Base-by-base conservation (phyloP, 2,888 invertebrate genomes). In the Melanotus villosus region DNA sequence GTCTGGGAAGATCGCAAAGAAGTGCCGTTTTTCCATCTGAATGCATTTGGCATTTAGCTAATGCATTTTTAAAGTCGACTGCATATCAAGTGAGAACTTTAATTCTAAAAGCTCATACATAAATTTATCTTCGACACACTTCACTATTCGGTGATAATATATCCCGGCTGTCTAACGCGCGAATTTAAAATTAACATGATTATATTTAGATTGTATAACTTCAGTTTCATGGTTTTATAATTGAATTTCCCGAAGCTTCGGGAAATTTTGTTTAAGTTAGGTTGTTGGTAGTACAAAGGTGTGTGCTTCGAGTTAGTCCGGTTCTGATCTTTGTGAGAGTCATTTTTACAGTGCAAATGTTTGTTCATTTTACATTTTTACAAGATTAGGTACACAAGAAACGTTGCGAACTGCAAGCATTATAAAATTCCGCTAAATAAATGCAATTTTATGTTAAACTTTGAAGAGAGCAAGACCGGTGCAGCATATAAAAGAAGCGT, bases 401-500 rank as follows among this genome's bases (percentile, higher is more conserved):
- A 43, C 32, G 26, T n/a, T n/a, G 30, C 14, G 23, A 18, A 32
- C 18, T 52, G 30, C 34, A 30, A 52, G 32, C 32, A 19, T 32
- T 52, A 32, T 52, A 52, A 60, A 62, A 62, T 62, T 34, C n/a
- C 32, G 19, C 36, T 38, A 63, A 54, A 41, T 54, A 54, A 63
- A 54, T 54, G 63, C 38, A 41, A 41, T 64, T 63, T 63, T 54
- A 54, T 54, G 54, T 50, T 41, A 63, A 50, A 58, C 58, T 66
- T 66, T 59, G 50, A 65, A 59, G 47, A 59, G 50, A 43, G 52
- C 14, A 59, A 66, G 38, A 66, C 52, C 41, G 36, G 50, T 59
- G 59, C 32, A 65, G 66, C 59, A 52, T 59, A 64, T 59, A 66
- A 52, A 66, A 59, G 66, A 52, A 58, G 66, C 14, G 7, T 14